Evolutionary conservation across 2,797 vertebrate genomes (phyloP), one percentile per base, ranked within the genome.

Genomic region (Chaunax sp.): DNA sequence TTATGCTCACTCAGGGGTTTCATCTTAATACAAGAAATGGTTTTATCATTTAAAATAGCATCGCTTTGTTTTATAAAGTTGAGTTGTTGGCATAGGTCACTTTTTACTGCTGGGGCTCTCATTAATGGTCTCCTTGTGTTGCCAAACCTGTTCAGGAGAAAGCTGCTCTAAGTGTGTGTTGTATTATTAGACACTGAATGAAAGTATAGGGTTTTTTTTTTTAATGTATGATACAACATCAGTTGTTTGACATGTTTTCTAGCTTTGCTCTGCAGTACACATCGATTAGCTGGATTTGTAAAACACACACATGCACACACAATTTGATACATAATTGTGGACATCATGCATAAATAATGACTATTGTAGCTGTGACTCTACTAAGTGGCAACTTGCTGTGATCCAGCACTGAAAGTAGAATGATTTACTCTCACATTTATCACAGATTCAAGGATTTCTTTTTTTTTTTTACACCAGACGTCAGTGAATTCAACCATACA

Each of bases 321-420:
- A 91, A 90, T 92, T 78, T 76, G 77, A 77, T 75, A 67, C 62
- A 89, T 84, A 90, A 90, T 74, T 64, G 82, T 89, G 77, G 78
- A 87, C 71, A 81, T 79, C 73, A 87, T 93, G 91, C 91, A 94
- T 93, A 93, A 94, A 90, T 94, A 93, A 94, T 91, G 87, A 87
- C 87, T 85, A 80, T 89, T 87, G 82, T 91, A 90, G 85, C 83
- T 71, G 82, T 89, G 89, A 87, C 87, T 90, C 89, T 83, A 85
- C 89, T 94, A 92, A 94, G 90, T 92, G 92, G 90, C 86, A 91
- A n/a, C n/a, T 92, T 90, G 85, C 88, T 92, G 91, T 90, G 91
- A 92, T 84, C 72, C 75, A 82, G 75, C 69, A 49, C 72, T 77
- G 78, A 73, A 78, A 82, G 55, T 56, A 54, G 62, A 71, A 75